Percentiles rank a stretch among this genome's conserved stretches.
These are phyloP conservation scores for Lithobius niger DNA, from an alignment of 1,140 invertebrate genomes.

Conservation along the genomic window DNA sequence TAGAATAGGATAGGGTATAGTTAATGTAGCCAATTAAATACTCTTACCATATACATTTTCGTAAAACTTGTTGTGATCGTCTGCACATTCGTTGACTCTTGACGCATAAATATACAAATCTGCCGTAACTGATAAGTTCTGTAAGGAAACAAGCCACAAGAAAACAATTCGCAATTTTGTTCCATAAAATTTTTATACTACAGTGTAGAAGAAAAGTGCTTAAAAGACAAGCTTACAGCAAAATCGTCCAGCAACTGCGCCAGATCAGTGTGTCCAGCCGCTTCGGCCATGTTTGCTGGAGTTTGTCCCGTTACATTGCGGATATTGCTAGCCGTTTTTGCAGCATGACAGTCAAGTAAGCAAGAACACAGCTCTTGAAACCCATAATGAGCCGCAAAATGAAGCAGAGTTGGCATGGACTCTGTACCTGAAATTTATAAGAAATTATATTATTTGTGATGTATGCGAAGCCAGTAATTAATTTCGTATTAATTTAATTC, in stretches of 20 bases:
- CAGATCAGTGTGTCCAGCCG: slow-evolving; percentile 49
- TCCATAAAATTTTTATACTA: too few relatives aligned
- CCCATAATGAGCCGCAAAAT: slow-evolving; percentile 74
- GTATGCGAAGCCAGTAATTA: slow-evolving; percentile 7
- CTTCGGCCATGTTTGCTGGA: slow-evolving; percentile 62
- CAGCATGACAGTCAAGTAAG: slow-evolving; percentile 67
- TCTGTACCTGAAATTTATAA: slow-evolving; percentile 44
- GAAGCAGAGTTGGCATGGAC: slow-evolving; percentile 71
- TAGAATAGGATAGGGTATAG: too few relatives aligned
- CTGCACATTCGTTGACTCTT: too few relatives aligned
- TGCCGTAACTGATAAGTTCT: too few relatives aligned
- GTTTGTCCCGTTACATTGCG: slow-evolving; percentile 60
- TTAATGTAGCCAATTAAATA: too few relatives aligned
- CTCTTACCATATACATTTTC: too few relatives aligned
- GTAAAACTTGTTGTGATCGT: too few relatives aligned
- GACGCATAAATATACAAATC: too few relatives aligned
- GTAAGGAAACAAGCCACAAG: too few relatives aligned
- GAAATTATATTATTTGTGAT: slow-evolving; percentile 12
- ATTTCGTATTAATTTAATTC: slow-evolving; percentile 9
- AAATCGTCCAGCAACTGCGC: slow-evolving; percentile 59
- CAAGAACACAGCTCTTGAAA: slow-evolving; percentile 65
- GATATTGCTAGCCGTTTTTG: slow-evolving; percentile 59
- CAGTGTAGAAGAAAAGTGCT: too few relatives aligned
- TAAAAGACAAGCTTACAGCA: too few relatives aligned
- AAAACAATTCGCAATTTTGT: too few relatives aligned